Conservation (phyloP, 2,797 vertebrate species). For the Myotis myotis region DNA sequence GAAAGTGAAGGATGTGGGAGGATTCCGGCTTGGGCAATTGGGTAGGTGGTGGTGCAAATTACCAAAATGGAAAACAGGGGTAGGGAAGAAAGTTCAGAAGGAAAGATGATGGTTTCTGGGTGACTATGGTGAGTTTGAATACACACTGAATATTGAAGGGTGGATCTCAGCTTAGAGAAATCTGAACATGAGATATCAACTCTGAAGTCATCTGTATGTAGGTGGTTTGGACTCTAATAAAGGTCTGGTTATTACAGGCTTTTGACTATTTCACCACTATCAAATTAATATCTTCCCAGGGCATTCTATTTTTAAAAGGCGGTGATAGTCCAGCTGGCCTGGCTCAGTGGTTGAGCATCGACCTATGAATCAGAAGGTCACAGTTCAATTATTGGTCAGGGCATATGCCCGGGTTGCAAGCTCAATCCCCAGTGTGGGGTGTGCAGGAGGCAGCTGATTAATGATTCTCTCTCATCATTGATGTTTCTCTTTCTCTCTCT, state of each 20-base stretch:
- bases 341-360: too few relatives aligned
- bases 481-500: too few relatives aligned
- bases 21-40: not conserved
- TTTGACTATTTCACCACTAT: not conserved
- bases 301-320: conserved; percentile 1
- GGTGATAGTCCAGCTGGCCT: not conserved
- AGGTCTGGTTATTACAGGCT: not conserved
- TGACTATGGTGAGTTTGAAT: not conserved
- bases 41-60: too few relatives aligned
- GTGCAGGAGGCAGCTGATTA: too few relatives aligned
- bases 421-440: too few relatives aligned
- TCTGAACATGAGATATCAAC: not conserved
- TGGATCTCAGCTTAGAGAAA: not conserved
- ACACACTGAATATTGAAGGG: not conserved
- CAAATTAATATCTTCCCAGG: not conserved
- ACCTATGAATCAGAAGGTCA: too few relatives aligned
- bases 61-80: not conserved
- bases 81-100: not conserved
- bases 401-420: too few relatives aligned
- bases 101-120: not conserved
- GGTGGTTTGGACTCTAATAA: not conserved
- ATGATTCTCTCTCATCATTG: too few relatives aligned
- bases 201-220: not conserved
- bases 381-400: too few relatives aligned
- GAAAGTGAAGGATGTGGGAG: not conserved